A percentile compares a stretch with the other conserved stretches of the same genome.
phyloP scores from a whole-genome alignment of 2,113 vertebrate genomes.

The Brienomyrus brachyistius region DNA sequence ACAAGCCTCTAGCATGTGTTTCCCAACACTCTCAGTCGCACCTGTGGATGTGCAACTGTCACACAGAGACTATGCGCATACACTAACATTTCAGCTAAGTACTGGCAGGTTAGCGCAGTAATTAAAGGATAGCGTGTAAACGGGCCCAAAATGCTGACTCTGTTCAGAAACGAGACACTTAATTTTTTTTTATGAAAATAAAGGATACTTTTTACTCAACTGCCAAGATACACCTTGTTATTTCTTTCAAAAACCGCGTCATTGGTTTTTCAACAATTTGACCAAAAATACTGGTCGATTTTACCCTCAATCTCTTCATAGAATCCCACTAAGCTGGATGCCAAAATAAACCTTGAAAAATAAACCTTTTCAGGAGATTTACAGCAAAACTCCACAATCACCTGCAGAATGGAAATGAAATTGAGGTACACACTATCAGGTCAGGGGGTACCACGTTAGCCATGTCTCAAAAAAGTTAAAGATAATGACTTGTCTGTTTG shows the following conservation, averaged over 20 bases:
- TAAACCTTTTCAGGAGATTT: not conserved
- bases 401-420: not conserved
- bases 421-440: not conserved
- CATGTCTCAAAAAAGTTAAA: not conserved
- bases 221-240: not conserved
- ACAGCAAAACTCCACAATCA: not conserved
- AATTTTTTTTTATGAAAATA: not conserved
- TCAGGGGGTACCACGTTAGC: not conserved
- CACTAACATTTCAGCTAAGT: not conserved
- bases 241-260: not conserved
- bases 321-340: not conserved
- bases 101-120: not conserved
- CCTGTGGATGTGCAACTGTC: conserved; percentile 60
- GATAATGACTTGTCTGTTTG: not conserved
- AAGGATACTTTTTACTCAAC: not conserved
- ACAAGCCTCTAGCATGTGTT: conserved; percentile 96
- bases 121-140: not conserved
- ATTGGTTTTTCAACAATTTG: not conserved
- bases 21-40: conserved; percentile 90
- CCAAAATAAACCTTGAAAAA: not conserved
- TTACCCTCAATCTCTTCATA: not conserved
- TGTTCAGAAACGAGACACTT: not conserved
- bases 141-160: not conserved
- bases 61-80: not conserved
- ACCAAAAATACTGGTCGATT: not conserved